These are phyloP conservation scores for Phaenicophaeus curvirostris DNA, from an alignment of 2,797 vertebrate species.

Conservation along the genomic window DNA sequence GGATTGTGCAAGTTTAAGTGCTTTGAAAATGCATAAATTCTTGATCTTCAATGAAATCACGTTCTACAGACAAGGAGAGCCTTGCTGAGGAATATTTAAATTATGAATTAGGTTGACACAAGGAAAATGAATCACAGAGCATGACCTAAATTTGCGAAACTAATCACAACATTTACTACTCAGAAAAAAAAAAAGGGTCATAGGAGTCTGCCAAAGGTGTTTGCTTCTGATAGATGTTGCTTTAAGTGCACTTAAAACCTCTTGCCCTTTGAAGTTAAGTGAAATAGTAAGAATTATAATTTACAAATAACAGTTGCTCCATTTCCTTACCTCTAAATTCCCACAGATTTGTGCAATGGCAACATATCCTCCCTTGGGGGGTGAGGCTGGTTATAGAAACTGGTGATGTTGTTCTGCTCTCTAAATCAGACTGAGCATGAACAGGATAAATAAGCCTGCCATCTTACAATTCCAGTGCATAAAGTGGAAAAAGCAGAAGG, in stretches of 20 bases:
- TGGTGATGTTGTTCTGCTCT: background rate
- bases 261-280: background rate
- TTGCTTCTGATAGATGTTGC: background rate
- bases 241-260: background rate
- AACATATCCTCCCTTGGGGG: background rate
- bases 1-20: background rate
- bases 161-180: constrained; percentile 2
- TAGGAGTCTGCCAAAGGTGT: background rate
- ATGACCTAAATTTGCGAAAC: background rate
- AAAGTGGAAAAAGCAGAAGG: background rate
- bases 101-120: background rate
- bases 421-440: background rate
- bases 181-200: background rate
- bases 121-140: background rate
- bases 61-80: background rate
- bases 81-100: background rate
- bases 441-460: background rate
- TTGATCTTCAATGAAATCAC: background rate
- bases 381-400: background rate
- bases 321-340: background rate
- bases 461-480: background rate
- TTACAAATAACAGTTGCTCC: background rate
- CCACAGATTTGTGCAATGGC: background rate
- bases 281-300: background rate
- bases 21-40: constrained; percentile 20